Base-by-base conservation (phyloP, 2,888 invertebrate species). In the Sphecodes monilicornis region DNA sequence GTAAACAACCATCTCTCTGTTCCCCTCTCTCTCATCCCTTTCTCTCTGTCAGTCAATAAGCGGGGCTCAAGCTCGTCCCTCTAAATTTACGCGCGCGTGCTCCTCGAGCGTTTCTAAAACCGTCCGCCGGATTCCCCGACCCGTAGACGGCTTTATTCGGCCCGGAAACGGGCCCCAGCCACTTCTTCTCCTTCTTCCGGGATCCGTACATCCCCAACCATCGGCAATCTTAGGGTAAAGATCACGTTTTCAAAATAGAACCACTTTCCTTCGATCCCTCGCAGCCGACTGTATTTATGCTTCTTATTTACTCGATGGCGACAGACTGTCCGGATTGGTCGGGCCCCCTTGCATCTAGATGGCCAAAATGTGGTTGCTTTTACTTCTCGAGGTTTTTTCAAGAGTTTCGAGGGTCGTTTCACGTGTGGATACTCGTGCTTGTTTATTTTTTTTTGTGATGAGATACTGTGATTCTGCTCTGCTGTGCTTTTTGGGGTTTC, bases 81-180 rank as follows among this genome's bases (percentile, higher is more conserved):
- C 85, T 88, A 90, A 90, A 87, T 88, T 90, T 89, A 89, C 79
- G 54, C 80, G 71, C 79, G 82, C 83, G 82, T 85, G 90, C 86
- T 86, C 82, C 83, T 85, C 82, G 76, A 68, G 81, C 78, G 82
- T 80, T 87, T 88, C 90, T 90, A 90, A 90, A 90, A 84, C 81
- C 76, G 86, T 85, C 78, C 69, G 66, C 82, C 6, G 86, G 75
- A 82, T 81, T 76, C 78, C 64, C 72, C 88, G 81, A 75, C 36
- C 84, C 89, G 85, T 80, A 87, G 88, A 88, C 86, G 86, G 83
- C 85, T 88, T 90, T 89, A 90, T 80, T 85, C 76, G 69, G 80
- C 70, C 82, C 90, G 90, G 90, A 90, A 89, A 78, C 84, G 73
- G 57, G 43, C 32, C 36, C 57, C 64, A 57, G 50, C 41, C 78